phyloP scores from a whole-genome alignment of 2,888 invertebrate genomes.

The Anagyrus pseudococci region DNA sequence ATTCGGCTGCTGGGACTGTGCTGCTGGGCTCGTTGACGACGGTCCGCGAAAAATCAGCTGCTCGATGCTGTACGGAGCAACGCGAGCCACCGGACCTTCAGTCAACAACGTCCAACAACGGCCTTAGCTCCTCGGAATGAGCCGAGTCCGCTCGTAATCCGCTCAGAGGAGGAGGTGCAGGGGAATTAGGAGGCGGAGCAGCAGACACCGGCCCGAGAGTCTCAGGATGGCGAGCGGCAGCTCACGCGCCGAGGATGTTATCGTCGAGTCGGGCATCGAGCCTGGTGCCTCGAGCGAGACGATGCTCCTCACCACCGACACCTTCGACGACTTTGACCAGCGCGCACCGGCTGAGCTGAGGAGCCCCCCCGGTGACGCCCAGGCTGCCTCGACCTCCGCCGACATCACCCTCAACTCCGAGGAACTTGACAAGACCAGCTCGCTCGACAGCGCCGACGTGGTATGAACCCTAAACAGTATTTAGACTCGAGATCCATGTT shows the following conservation, averaged over 20 bases:
- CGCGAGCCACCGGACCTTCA: too few species aligned
- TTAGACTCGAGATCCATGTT: not conserved
- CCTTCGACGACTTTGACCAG: conserved; percentile 73
- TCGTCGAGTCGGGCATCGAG: conserved; percentile 56
- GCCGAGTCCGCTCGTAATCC: too few species aligned
- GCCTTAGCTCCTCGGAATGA: too few species aligned
- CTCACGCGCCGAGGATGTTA: too few species aligned
- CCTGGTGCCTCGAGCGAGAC: conserved; percentile 72
- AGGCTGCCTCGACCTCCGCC: conserved; percentile 41
- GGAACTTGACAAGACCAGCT: conserved; percentile 21
- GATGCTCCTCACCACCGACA: conserved; percentile 75
- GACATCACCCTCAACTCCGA: conserved; percentile 42
- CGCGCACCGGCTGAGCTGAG: conserved; percentile 49
- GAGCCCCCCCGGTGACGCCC: conserved; percentile 62
- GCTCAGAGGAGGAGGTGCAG: too few species aligned
- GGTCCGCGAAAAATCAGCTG: conserved; percentile 27
- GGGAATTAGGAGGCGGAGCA: too few species aligned
- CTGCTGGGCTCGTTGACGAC: not conserved
- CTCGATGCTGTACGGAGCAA: too few species aligned
- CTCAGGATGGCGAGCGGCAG: too few species aligned
- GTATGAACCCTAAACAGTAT: too few species aligned
- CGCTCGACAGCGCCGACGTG: conserved; percentile 23
- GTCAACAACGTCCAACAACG: too few species aligned
- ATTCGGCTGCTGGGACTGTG: too few species aligned
- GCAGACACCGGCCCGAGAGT: too few species aligned